phyloP scores from a whole-genome alignment of 2,797 vertebrate species.

The Heliangelus exortis region DNA sequence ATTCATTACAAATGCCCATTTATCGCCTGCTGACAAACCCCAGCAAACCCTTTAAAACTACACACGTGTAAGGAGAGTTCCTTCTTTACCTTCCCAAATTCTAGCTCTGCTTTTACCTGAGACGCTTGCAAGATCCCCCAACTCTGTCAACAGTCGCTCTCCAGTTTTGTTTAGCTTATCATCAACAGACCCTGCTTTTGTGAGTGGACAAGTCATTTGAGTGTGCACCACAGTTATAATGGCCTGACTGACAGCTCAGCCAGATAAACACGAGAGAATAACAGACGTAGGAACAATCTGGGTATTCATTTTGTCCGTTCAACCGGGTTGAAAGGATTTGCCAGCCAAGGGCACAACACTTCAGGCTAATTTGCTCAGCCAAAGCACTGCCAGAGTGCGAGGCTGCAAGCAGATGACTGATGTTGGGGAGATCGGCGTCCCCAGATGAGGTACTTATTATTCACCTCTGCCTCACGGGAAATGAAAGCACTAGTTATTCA shows the following conservation, averaged over 20 bases:
- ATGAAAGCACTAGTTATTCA: constrained; percentile 45
- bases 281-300: constrained; percentile 77
- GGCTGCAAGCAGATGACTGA: constrained; percentile 42
- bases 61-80: neutral
- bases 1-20: neutral
- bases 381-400: constrained; percentile 67
- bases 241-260: constrained; percentile 84
- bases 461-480: constrained; percentile 50
- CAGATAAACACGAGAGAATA: constrained; percentile 86
- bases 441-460: constrained; percentile 50
- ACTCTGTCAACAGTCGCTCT: constrained; percentile 62
- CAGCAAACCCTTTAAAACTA: neutral
- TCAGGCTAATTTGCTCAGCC: constrained; percentile 81
- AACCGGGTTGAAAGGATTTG: constrained; percentile 89
- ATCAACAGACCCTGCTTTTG: constrained; percentile 77
- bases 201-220: constrained; percentile 82
- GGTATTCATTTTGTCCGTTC: constrained; percentile 87
- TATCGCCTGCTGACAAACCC: neutral
- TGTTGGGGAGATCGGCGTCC: constrained; percentile 17
- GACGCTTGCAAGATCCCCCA: constrained; percentile 61
- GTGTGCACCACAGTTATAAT: constrained; percentile 82
- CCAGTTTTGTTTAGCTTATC: constrained; percentile 77
- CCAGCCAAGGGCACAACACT: constrained; percentile 83
- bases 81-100: neutral
- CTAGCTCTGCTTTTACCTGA: constrained; percentile 52